phyloP scores from a whole-genome alignment of 2,888 invertebrate species.

The Caenorhabditis sp. region DNA sequence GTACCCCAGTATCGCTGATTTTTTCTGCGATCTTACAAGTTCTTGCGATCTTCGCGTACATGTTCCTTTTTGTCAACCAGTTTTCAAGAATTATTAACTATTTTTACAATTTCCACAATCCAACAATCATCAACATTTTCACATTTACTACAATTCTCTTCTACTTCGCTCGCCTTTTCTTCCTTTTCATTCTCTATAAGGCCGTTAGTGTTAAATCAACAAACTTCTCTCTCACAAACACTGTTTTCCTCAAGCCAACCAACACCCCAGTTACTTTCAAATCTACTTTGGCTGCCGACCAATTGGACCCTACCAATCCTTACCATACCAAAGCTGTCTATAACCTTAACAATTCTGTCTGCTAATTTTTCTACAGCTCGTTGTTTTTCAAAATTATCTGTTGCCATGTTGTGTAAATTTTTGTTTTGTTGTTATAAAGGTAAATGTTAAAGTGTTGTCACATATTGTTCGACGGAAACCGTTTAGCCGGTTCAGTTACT shows the following conservation, averaged over 20 bases:
- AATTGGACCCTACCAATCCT: constrained; percentile 36
- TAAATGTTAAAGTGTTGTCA: neutral
- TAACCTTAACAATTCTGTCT: constrained; percentile 21
- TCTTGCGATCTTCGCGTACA: neutral
- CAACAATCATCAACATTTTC: neutral
- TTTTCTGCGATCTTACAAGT: constrained; percentile 11
- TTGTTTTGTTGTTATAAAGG: neutral
- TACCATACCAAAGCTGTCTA: constrained; percentile 34
- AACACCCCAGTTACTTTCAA: constrained; percentile 32
- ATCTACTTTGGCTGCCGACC: constrained; percentile 25
- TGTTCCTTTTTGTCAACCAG: neutral
- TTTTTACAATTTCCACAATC: neutral
- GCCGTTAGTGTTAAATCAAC: constrained; percentile 18
- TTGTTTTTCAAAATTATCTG: constrained; percentile 1
- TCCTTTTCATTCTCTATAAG: constrained; percentile 15
- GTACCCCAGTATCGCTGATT: constrained; percentile 14
- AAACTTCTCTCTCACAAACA: constrained; percentile 13
- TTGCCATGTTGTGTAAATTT: constrained; percentile 28
- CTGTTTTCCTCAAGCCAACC: constrained; percentile 25
- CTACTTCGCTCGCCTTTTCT: constrained; percentile 12
- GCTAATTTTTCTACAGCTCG: neutral
- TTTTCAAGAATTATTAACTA: neutral
- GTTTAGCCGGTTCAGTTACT: neutral
- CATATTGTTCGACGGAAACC: neutral
- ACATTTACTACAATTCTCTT: neutral